Percentiles rank a stretch among this genome's conserved stretches.
Conservation (phyloP, 2,888 invertebrate species). For the Metellina segmentata region DNA sequence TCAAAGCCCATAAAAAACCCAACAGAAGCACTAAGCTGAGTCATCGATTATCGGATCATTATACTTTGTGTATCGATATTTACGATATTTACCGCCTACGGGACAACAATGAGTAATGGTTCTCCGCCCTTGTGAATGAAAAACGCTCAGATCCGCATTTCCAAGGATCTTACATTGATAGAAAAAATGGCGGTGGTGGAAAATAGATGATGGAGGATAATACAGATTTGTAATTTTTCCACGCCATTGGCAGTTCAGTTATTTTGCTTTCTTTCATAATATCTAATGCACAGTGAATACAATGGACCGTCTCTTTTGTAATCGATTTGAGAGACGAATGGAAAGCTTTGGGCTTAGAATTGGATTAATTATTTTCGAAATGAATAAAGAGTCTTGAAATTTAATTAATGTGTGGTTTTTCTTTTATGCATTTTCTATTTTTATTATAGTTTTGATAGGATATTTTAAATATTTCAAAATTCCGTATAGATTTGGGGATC, state of each 20-base stretch:
- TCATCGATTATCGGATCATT: conserved; percentile 63
- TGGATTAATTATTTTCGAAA: neutral
- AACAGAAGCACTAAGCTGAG: conserved; percentile 16
- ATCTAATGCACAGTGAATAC: neutral
- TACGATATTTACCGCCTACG: conserved; percentile 59
- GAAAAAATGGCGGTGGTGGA: neutral
- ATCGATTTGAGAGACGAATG: neutral
- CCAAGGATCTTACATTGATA: conserved; percentile 7
- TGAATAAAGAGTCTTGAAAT: too few species aligned
- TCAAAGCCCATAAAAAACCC: conserved; percentile 25
- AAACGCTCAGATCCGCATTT: conserved; percentile 20
- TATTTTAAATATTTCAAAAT: too few species aligned
- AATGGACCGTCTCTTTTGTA: neutral
- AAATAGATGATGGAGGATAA: conserved; percentile 26
- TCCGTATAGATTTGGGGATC: too few species aligned
- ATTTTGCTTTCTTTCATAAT: neutral
- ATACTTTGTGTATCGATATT: conserved; percentile 67
- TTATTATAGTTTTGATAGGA: too few species aligned
- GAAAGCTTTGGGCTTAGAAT: neutral
- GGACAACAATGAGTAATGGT: conserved; percentile 62
- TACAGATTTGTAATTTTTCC: conserved; percentile 25
- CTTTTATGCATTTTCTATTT: too few species aligned
- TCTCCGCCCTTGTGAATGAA: conserved; percentile 24
- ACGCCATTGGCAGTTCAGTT: neutral
- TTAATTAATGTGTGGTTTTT: too few species aligned